Conservation (phyloP, 2,888 invertebrate species). For the Polydrusus tereticollis region DNA sequence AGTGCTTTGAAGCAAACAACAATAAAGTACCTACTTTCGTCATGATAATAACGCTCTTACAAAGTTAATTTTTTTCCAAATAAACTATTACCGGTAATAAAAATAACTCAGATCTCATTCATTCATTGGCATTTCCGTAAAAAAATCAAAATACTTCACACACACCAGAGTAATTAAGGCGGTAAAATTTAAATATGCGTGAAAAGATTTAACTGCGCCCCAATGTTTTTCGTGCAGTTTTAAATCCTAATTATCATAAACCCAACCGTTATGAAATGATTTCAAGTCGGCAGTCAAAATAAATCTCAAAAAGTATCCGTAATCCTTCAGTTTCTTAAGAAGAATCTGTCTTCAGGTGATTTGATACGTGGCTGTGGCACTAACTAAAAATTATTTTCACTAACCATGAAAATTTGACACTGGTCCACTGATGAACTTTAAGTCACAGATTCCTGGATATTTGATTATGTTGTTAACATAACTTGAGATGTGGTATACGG, state of each 20-base stretch:
- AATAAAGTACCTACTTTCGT: too few species aligned
- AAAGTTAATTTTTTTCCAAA: too few species aligned
- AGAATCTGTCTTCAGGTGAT: slow-evolving; percentile 34
- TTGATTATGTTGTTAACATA: slow-evolving; percentile 13
- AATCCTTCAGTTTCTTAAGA: slow-evolving; percentile 28
- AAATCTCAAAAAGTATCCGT: slow-evolving; percentile 11
- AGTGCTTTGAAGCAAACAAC: too few species aligned
- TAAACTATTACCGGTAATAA: background rate
- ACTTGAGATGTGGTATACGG: slow-evolving; percentile 22
- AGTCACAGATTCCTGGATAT: slow-evolving; percentile 26
- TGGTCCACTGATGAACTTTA: slow-evolving; percentile 31
- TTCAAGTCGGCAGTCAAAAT: background rate
- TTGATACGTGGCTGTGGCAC: slow-evolving; percentile 39
- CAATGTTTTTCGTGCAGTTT: background rate
- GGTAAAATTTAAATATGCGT: slow-evolving; percentile 2
- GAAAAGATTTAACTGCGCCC: background rate
- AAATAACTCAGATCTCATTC: background rate
- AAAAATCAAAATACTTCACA: background rate
- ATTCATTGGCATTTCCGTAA: background rate
- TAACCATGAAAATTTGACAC: slow-evolving; percentile 39
- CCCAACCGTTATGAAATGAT: background rate
- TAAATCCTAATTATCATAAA: background rate
- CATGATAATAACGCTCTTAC: too few species aligned
- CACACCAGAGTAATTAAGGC: background rate
- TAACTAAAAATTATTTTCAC: slow-evolving; percentile 36